phyloP scores from a whole-genome alignment of 2,888 invertebrate species.

The Chrysomela aeneicollis region DNA sequence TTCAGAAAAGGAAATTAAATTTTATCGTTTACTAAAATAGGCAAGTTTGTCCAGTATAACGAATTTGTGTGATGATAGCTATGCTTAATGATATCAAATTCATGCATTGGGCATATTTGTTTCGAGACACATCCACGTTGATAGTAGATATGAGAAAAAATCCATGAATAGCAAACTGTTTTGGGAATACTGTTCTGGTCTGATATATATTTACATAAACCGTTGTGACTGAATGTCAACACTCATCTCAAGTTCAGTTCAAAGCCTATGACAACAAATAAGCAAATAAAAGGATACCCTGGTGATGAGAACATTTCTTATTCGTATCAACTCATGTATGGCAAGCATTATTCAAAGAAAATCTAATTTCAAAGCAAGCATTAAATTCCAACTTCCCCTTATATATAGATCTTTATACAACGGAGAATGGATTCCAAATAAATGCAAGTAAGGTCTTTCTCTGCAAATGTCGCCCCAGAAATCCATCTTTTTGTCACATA shows the following conservation, averaged over 20 bases:
- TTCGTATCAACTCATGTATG: slow-evolving; percentile 38
- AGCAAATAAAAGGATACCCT: slow-evolving; percentile 38
- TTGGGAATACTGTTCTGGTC: slow-evolving; percentile 18
- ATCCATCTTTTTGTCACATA: slow-evolving; percentile 50
- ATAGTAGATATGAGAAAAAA: slow-evolving; percentile 21
- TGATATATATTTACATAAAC: slow-evolving; percentile 38
- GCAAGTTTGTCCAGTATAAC: too few species aligned
- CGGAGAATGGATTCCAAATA: slow-evolving; percentile 31
- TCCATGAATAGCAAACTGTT: slow-evolving; percentile 33
- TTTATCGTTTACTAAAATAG: too few species aligned
- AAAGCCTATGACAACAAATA: slow-evolving; percentile 31
- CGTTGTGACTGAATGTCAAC: slow-evolving; percentile 30
- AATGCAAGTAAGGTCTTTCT: slow-evolving; percentile 31
- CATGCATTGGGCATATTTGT: too few species aligned
- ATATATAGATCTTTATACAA: neutral
- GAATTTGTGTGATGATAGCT: too few species aligned
- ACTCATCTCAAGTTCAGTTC: slow-evolving; percentile 22
- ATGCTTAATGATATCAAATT: too few species aligned
- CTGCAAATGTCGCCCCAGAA: slow-evolving; percentile 49
- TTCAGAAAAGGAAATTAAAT: too few species aligned
- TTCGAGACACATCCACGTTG: neutral
- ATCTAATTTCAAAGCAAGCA: slow-evolving; percentile 45
- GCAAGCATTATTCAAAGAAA: slow-evolving; percentile 39
- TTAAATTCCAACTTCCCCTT: slow-evolving; percentile 30
- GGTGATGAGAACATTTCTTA: slow-evolving; percentile 31